Evolutionary conservation across 2,113 vertebrate genomes (phyloP).

Genomic region (Albula goreensis): DNA sequence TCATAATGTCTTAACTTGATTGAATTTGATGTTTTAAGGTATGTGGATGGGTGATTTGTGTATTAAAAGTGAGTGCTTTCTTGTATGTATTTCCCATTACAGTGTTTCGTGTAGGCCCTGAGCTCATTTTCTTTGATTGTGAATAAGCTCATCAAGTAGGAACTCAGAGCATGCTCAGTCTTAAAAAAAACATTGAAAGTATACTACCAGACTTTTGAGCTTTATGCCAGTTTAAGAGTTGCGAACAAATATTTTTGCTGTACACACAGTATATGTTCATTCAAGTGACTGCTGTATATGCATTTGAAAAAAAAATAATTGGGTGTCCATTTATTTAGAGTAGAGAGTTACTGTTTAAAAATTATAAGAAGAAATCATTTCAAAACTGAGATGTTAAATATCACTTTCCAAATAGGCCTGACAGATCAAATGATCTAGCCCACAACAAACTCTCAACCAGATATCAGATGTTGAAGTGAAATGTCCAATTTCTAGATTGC

Average conservation of each 20-base stretch:
- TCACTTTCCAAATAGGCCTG: too few species aligned
- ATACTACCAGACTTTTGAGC: not conserved
- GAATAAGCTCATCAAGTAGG: not conserved
- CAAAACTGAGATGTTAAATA: not conserved
- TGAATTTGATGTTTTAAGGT: not conserved
- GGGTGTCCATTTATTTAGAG: not conserved
- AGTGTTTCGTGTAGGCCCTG: not conserved
- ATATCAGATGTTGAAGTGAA: not conserved
- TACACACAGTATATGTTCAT: not conserved
- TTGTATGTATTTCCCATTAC: not conserved
- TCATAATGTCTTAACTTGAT: not conserved
- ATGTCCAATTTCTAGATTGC: not conserved
- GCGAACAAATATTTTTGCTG: not conserved
- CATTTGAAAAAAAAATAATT: not conserved
- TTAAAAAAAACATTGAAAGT: not conserved
- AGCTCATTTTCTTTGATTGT: not conserved
- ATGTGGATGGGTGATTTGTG: conserved; percentile 1
- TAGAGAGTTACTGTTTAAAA: too few species aligned
- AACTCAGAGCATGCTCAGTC: not conserved
- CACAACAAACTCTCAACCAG: not conserved
- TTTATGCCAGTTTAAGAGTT: not conserved
- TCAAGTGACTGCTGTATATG: not conserved
- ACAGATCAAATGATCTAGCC: not conserved
- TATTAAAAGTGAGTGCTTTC: not conserved
- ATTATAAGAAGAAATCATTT: not conserved